A percentile compares a stretch with the other conserved stretches of the same genome.
phyloP scores from a whole-genome alignment of 2,888 invertebrate genomes.

The Hermaeophaga mercurialis region DNA sequence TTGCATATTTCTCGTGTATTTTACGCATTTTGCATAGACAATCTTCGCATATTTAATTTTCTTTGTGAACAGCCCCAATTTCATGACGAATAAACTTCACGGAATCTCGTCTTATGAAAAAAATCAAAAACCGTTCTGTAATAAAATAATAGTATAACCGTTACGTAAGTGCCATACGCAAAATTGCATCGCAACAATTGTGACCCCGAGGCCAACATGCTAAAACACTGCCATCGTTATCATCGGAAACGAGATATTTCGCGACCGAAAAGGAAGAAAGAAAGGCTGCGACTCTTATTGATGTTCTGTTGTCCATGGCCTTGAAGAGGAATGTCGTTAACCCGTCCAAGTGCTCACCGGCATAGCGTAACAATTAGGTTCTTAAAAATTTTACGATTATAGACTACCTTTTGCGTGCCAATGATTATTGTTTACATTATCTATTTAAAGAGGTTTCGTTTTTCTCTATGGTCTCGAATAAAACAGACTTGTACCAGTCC shows the following conservation, averaged over 20 bases:
- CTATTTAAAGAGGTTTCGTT: too few relatives aligned
- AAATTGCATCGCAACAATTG: constrained; percentile 9
- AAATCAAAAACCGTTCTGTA: too few relatives aligned
- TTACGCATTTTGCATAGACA: too few relatives aligned
- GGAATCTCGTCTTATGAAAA: too few relatives aligned
- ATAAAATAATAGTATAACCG: background rate
- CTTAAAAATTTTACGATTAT: background rate
- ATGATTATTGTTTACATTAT: too few relatives aligned
- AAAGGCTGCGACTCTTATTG: background rate
- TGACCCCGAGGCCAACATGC: background rate
- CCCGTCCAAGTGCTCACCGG: constrained; percentile 3
- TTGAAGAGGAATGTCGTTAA: constrained; percentile 18
- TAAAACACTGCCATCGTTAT: background rate
- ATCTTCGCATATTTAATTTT: too few relatives aligned
- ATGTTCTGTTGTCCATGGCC: constrained; percentile 16
- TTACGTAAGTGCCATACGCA: constrained; percentile 7
- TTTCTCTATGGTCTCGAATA: too few relatives aligned
- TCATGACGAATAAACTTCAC: too few relatives aligned
- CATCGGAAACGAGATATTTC: constrained; percentile 6
- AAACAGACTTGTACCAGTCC: too few relatives aligned
- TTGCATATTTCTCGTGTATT: too few relatives aligned
- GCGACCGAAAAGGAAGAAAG: background rate
- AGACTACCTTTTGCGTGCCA: background rate
- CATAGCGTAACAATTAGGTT: constrained; percentile 10
- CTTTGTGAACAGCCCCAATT: too few relatives aligned